These are phyloP conservation scores for Acanthopleura granulata DNA, from an alignment of 2,888 invertebrate genomes.

Conservation along the genomic window DNA sequence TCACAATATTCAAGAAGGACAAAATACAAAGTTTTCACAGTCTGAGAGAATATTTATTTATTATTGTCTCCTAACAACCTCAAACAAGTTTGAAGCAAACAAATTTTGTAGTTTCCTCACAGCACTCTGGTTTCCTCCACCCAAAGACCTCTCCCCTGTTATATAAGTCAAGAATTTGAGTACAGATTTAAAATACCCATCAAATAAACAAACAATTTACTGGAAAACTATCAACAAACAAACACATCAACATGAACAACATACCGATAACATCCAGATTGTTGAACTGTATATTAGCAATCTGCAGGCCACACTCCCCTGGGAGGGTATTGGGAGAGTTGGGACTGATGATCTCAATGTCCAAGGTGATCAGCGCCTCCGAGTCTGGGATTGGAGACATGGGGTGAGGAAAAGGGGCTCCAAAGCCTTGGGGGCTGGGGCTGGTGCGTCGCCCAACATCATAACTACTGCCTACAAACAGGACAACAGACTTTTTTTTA, in stretches of 20 bases:
- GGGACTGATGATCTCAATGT: slow-evolving; percentile 81
- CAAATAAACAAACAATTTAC: background rate
- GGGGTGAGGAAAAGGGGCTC: slow-evolving; percentile 1
- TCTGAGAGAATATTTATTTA: too few relatives aligned
- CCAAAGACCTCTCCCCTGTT: too few relatives aligned
- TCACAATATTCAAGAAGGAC: too few relatives aligned
- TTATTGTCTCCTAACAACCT: too few relatives aligned
- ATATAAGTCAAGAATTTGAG: too few relatives aligned
- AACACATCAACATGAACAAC: slow-evolving; percentile 36
- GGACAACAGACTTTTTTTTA: background rate
- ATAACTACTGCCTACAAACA: background rate
- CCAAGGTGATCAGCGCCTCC: slow-evolving; percentile 77
- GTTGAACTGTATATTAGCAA: slow-evolving; percentile 92
- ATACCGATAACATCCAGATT: slow-evolving; percentile 93
- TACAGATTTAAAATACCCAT: background rate
- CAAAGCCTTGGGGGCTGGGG: background rate
- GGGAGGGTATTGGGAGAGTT: slow-evolving; percentile 66
- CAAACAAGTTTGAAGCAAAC: too few relatives aligned
- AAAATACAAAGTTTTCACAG: too few relatives aligned
- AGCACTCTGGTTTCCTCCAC: too few relatives aligned
- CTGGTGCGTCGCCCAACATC: background rate
- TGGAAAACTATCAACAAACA: too few relatives aligned
- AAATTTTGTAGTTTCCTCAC: too few relatives aligned
- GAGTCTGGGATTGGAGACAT: slow-evolving; percentile 41
- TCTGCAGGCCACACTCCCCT: slow-evolving; percentile 74